phyloP scores from a whole-genome alignment of 2,797 vertebrate species.

The Pachyuromys duprasi region DNA sequence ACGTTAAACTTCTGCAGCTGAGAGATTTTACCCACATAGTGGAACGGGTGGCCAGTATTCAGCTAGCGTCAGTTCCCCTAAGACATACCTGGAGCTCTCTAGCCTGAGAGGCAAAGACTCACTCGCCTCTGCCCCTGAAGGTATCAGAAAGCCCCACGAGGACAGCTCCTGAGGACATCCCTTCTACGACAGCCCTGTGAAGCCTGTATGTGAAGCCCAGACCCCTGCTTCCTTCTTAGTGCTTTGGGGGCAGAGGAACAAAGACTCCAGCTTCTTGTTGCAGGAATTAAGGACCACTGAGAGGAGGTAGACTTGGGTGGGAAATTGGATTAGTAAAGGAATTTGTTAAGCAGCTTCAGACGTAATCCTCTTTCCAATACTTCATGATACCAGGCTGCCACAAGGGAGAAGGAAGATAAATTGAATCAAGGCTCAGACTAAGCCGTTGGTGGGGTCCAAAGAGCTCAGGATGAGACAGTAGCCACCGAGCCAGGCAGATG shows the following conservation, averaged over 20 bases:
- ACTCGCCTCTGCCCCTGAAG: neutral
- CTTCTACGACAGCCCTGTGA: neutral
- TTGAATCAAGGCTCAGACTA: neutral
- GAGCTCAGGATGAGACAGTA: neutral
- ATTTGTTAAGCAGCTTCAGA: conserved; percentile 56
- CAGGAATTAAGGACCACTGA: neutral
- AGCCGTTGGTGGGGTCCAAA: rapidly evolving
- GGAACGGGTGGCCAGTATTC: neutral
- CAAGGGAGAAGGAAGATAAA: neutral
- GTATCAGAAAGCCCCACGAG: no score
- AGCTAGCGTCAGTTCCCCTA: neutral
- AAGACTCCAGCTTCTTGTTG: neutral
- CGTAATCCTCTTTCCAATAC: conserved; percentile 67
- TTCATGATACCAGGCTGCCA: conserved; percentile 24
- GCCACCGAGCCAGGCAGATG: neutral
- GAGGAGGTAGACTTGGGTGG: neutral
- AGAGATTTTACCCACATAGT: neutral
- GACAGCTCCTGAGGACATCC: neutral
- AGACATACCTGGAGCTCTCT: neutral
- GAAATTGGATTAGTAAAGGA: conserved; percentile 69
- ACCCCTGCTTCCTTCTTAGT: neutral
- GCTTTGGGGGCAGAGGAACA: neutral
- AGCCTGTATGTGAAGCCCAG: neutral
- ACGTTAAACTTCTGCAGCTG: neutral
- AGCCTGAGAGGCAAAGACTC: neutral